Evolutionary conservation across 2,888 invertebrate species (phyloP).

Genomic region (Drosophila ustulata): DNA sequence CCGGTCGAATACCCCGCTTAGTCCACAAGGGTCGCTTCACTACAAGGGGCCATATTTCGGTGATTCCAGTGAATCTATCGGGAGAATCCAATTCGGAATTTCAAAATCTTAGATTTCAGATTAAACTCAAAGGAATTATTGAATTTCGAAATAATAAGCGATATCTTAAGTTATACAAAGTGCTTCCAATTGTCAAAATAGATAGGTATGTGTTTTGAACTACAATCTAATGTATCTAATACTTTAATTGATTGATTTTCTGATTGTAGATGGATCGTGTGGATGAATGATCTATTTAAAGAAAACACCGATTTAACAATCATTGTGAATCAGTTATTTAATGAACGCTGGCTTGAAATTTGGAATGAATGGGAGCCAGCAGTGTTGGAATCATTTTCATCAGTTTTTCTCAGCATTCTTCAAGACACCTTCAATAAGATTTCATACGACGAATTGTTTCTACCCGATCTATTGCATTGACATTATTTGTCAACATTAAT

Average conservation of each 20-base stretch:
- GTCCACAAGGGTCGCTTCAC: constrained; percentile 46
- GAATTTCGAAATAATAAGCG: constrained; percentile 58
- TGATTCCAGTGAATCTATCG: constrained; percentile 15
- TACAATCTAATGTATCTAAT: neutral
- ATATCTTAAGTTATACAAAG: constrained; percentile 54
- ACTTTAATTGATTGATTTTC: neutral
- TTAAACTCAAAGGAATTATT: constrained; percentile 52
- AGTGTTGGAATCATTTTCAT: neutral
- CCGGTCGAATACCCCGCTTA: constrained; percentile 58
- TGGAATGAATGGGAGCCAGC: neutral
- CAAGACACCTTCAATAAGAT: neutral
- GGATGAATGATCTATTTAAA: constrained; percentile 12
- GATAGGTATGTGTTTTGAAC: constrained; percentile 45
- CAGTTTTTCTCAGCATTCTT: neutral
- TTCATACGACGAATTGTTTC: neutral
- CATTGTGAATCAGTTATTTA: neutral
- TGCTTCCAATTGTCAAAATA: constrained; percentile 43
- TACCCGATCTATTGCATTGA: neutral
- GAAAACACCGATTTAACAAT: constrained; percentile 3
- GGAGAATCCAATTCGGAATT: constrained; percentile 46
- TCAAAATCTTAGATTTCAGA: constrained; percentile 49
- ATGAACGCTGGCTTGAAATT: neutral
- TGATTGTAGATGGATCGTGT: constrained; percentile 46
- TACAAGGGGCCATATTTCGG: constrained; percentile 11
- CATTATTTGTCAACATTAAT: neutral